Percentiles rank a stretch among this genome's conserved stretches.
phyloP scores from a whole-genome alignment of 2,113 vertebrate species.

The Macroglossus sobrinus region DNA sequence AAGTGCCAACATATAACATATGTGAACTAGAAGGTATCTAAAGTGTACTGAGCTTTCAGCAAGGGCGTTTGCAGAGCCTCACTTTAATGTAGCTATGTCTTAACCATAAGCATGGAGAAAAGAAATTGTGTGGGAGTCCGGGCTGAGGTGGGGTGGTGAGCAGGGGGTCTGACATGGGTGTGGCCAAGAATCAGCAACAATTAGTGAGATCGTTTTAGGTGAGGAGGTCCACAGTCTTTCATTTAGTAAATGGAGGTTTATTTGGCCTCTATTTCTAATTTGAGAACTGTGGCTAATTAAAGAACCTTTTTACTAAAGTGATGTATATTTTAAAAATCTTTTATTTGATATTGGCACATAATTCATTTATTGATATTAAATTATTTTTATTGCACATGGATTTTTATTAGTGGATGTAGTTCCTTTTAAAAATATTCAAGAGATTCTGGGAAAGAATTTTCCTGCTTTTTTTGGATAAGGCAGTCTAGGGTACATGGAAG shows the following conservation, averaged over 20 bases:
- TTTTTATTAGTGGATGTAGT: background rate
- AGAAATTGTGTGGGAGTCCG: background rate
- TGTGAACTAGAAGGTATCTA: background rate
- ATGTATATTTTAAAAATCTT: background rate
- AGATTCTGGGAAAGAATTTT: background rate
- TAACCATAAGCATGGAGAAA: background rate
- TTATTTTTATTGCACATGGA: background rate
- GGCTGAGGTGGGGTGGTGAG: background rate
- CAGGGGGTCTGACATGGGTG: constrained; percentile 17
- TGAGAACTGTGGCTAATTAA: background rate
- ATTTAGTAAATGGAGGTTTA: constrained; percentile 65
- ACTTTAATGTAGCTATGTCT: background rate
- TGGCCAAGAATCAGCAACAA: constrained; percentile 39
- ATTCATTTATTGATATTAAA: background rate
- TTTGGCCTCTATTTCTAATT: constrained; percentile 51
- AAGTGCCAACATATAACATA: background rate
- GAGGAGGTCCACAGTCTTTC: constrained; percentile 45
- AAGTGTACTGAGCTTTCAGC: background rate
- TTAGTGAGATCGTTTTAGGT: constrained; percentile 64
- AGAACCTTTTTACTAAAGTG: constrained; percentile 20
- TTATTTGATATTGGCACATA: background rate
- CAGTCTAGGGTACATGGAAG: background rate
- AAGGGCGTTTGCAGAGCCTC: background rate
- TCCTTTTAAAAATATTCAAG: background rate
- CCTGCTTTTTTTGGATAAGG: background rate